phyloP scores from a whole-genome alignment of 2,888 invertebrate species.

The Stomorhina lunata region DNA sequence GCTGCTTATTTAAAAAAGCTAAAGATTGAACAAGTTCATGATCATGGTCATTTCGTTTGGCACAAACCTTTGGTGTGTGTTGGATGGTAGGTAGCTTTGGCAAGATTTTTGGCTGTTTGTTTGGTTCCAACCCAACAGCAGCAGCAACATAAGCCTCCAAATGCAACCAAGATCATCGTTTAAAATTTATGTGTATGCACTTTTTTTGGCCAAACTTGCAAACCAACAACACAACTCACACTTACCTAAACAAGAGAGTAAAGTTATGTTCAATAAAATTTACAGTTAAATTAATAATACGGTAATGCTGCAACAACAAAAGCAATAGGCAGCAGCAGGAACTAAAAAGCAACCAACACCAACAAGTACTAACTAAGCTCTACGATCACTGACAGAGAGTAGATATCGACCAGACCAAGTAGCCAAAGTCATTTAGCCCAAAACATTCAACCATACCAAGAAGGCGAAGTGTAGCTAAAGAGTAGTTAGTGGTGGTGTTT shows the following conservation, averaged over 20 bases:
- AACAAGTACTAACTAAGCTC: conserved; percentile 15
- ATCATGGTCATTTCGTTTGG: conserved; percentile 61
- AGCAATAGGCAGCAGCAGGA: conserved; percentile 1
- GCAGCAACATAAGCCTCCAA: background rate
- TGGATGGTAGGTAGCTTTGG: background rate
- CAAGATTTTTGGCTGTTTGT: conserved; percentile 12
- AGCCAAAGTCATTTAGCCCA: conserved; percentile 31
- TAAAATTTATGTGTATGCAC: conserved; percentile 9
- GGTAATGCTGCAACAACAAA: conserved; percentile 34
- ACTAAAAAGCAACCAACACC: conserved; percentile 17
- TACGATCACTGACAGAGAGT: conserved; percentile 5
- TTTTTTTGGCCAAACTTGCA: background rate
- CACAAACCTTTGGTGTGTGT: conserved; percentile 28
- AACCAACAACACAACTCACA: background rate
- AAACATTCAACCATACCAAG: conserved; percentile 23
- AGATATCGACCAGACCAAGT: conserved; percentile 26
- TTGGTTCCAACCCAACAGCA: background rate
- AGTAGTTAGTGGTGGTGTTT: background rate
- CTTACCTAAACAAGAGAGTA: conserved; percentile 1
- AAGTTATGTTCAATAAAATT: conserved; percentile 46
- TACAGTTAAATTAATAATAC: conserved; percentile 61
- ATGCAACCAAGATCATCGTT: background rate
- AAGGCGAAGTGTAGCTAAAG: background rate
- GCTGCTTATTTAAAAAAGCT: conserved; percentile 29
- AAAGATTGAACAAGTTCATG: conserved; percentile 63